Evolutionary conservation across 37 sponge, comb jelly and placozoan species (phyloP), one percentile per base, ranked within the genome.

Genomic region (Chondrosia reniformis): DNA sequence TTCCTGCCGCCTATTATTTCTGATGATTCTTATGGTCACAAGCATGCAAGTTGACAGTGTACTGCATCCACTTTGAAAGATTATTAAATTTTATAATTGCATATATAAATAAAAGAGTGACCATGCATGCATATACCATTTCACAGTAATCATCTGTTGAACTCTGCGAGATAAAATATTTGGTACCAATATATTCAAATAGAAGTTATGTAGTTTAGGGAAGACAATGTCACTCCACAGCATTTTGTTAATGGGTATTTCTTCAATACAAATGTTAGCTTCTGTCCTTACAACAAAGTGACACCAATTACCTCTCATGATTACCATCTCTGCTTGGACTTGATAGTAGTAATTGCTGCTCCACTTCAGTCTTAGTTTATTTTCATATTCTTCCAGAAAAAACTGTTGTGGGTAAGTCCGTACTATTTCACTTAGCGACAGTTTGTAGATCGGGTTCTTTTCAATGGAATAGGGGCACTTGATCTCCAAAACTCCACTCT

Each of bases 391-490:
- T 73, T 45, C 44, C 45, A 38, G 3, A 38, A 73, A 45, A 41
- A 73, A 73, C 28, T 46, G 74, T 8, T 73, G 24, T 1, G 66
- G 32, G 66, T 9, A 64, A 33, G 33, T 10, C 4, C 6, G 28
- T 73, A 25, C 37, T 32, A 76, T 76, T 28, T 52, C 58, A 3
- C 28, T 56, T 33, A 33, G 77, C 25, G 34, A 19, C 66, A 28
- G 7, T 33, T 64, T 64, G 66, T 10, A 7, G 4, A 64, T 32
- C 19, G 34, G 66, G 33, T 2, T 33, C 31, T 64, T 64, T 32
- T 10, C 66, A 64, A 64, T 64, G 4, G 66, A 64, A 64, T 76
- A 76, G 6, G 77, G 77, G 33, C 56, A 76, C 30, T 76, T 76
- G 1, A 76, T 52, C 55, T 76, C 77, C 38, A 76, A 37, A 56